These are phyloP conservation scores for Eunapius fragilis DNA, from an alignment of 37 sponge, comb jelly and placozoan species.

Conservation along the genomic window DNA sequence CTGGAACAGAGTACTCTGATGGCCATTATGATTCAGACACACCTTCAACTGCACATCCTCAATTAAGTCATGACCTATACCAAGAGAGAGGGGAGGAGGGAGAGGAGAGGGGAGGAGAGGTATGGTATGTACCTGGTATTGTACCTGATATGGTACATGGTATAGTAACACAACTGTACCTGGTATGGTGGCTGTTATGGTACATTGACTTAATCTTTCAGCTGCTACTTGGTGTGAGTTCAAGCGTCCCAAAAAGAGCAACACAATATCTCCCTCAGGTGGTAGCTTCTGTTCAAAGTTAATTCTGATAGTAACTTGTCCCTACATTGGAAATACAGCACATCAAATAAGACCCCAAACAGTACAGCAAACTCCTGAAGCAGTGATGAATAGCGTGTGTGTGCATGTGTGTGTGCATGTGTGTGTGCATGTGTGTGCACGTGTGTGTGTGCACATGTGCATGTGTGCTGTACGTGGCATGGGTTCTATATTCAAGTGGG, in stretches of 20 bases:
- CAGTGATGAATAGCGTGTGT: no score
- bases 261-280: background rate
- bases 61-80: background rate
- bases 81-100: background rate
- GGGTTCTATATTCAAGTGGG: no score
- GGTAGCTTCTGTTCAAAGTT: background rate
- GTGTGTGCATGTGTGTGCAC: no score
- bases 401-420: no score
- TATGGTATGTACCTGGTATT: background rate
- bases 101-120: background rate
- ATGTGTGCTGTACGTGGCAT: no score
- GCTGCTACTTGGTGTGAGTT: background rate
- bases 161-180: background rate
- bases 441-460: background rate
- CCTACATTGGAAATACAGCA: background rate
- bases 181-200: background rate
- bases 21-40: slow-evolving; percentile 11
- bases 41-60: background rate
- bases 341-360: background rate
- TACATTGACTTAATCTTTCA: background rate
- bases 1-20: slow-evolving; percentile 8
- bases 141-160: no score
- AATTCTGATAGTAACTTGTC: background rate
- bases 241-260: background rate
- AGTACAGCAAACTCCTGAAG: background rate